Base-by-base conservation (phyloP, 2,797 vertebrate species). In the Synanceia verrucosa region DNA sequence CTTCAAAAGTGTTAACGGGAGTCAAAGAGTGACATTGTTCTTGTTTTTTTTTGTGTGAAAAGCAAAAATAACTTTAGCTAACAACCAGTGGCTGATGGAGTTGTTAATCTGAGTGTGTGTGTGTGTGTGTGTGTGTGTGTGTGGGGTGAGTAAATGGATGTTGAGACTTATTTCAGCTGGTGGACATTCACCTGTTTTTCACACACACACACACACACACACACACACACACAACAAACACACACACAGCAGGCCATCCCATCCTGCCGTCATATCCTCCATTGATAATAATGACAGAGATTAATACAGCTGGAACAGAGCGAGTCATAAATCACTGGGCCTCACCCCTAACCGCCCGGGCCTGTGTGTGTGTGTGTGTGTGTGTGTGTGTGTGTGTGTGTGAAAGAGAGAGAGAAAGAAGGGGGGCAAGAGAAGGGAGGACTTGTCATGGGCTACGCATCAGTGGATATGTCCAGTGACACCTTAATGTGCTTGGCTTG, bases 401-500 rank as follows among this genome's bases (percentile, higher is more conserved):
- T n/a, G 41, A 43, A 10, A 18, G 39, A 39, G 21, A 12, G 46
- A 12, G 24, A n/a, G 36, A 18, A 59, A 21, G 51, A 57, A 11
- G n/a, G 24, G 39, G 34, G 18, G 41, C 5, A 2, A 43, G 47
- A 31, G 39, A 51, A 13, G 66, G 55, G 70, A 60, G 81, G 68
- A 68, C 66, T 68, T 78, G 82, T 84, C 68, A 59, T 59, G 63
- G 60, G 79, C 76, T 70, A 88, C 79, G 88, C 89, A 89, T 89
- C 88, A 87, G 70, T 86, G 88, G 79, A 91, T 86, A 89, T 88
- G 89, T 91, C 89, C 89, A 86, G 82, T 89, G 90, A 91, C 89
- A 92, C 92, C 88, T 91, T 92, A 91, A 91, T 92, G 91, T 91
- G 88, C 89, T 90, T 85, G 86, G 87, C 91, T 89, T 90, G 91